Conservation (phyloP, 2,113 vertebrate species). For the Rhombomys opimus region DNA sequence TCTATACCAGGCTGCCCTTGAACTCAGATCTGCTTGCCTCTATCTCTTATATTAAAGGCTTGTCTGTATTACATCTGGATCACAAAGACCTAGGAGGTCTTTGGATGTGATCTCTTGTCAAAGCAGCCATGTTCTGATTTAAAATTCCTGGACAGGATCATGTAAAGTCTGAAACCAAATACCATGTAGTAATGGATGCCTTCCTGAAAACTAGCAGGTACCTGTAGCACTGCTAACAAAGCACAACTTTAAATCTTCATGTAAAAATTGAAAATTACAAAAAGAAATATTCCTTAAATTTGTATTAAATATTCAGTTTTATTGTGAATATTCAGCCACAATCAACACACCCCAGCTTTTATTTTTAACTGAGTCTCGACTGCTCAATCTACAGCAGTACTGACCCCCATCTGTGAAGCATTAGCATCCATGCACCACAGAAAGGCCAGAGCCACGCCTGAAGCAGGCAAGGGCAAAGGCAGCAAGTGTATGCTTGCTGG, state of each 20-base stretch:
- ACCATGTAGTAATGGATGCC: not conserved
- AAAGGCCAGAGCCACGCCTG: slow-evolving; percentile 50
- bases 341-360: not conserved
- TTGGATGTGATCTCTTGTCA: too few relatives aligned
- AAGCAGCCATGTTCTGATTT: too few relatives aligned
- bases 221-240: not conserved
- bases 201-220: not conserved
- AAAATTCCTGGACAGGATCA: not conserved
- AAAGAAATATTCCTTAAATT: not conserved
- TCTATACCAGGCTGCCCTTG: too few relatives aligned
- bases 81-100: too few relatives aligned
- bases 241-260: not conserved
- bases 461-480: not conserved
- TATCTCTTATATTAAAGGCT: too few relatives aligned
- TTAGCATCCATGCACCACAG: slow-evolving; percentile 66
- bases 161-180: slow-evolving; percentile 35
- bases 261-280: not conserved
- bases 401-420: slow-evolving; percentile 76
- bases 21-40: too few relatives aligned
- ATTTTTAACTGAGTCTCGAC: slow-evolving; percentile 56
- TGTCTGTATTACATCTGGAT: too few relatives aligned
- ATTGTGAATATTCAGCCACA: not conserved
- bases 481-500: not conserved
- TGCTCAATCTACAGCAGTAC: slow-evolving; percentile 74
- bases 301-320: slow-evolving; percentile 2